phyloP scores from a whole-genome alignment of 2,797 vertebrate genomes.

The Acipenser ruthenus region DNA sequence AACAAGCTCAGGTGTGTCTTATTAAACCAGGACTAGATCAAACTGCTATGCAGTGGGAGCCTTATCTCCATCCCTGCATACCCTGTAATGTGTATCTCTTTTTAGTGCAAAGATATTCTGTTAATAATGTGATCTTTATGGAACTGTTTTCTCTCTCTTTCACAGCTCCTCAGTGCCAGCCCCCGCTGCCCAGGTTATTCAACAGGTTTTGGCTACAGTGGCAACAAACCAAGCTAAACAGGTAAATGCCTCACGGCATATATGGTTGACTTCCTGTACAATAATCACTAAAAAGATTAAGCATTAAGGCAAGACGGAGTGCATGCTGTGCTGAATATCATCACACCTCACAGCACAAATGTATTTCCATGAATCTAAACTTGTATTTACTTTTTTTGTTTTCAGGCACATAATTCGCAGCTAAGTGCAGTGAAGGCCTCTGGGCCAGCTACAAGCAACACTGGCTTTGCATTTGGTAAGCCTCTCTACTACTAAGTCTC shows the following conservation, averaged over 20 bases:
- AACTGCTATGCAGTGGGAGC: no score
- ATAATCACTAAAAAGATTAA: background rate
- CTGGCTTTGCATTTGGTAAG: conserved; percentile 54
- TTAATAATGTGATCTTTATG: no score
- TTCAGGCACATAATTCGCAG: conserved; percentile 40
- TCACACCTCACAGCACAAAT: background rate
- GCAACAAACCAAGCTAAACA: conserved; percentile 72
- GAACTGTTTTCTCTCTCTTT: background rate
- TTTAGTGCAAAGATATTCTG: no score
- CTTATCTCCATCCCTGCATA: no score
- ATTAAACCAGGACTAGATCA: no score
- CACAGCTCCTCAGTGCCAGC: conserved; percentile 62
- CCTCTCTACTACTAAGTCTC: no score
- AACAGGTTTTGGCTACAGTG: conserved; percentile 60
- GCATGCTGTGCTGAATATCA: background rate
- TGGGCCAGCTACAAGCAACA: conserved; percentile 24
- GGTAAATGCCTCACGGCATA: conserved; percentile 51
- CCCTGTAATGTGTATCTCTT: no score
- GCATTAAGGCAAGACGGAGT: background rate
- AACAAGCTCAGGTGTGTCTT: no score
- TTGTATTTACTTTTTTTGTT: background rate
- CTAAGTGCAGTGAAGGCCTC: conserved; percentile 40
- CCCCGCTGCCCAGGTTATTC: conserved; percentile 54
- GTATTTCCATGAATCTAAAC: background rate
- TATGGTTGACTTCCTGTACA: background rate